Percentiles rank a stretch among this genome's conserved stretches.
phyloP scores from a whole-genome alignment of 2,888 invertebrate species.

The Dolomedes plantarius region DNA sequence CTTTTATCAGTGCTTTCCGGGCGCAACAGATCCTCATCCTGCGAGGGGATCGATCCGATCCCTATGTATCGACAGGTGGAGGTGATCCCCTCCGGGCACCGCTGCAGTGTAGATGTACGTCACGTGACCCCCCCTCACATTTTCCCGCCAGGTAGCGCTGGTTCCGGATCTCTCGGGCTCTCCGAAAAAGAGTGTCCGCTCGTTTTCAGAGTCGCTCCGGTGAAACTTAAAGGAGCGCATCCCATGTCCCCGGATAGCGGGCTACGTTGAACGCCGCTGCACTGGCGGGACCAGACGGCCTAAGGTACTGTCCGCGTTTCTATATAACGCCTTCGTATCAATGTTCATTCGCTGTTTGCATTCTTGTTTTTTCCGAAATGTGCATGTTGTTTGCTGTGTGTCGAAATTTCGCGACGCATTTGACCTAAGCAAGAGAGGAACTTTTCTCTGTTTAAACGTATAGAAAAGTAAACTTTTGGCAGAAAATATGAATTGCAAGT shows the following conservation, averaged over 20 bases:
- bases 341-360: too few species aligned
- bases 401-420: too few species aligned
- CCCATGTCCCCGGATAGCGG: neutral
- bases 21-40: neutral
- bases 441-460: too few species aligned
- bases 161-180: neutral
- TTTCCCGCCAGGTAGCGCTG: slow-evolving; percentile 8
- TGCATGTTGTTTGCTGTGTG: too few species aligned
- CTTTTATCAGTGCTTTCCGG: too few species aligned
- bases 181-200: neutral
- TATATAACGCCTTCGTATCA: too few species aligned
- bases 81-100: slow-evolving; percentile 4
- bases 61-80: slow-evolving; percentile 8
- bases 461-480: too few species aligned
- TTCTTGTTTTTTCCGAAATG: too few species aligned
- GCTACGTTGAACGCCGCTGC: neutral
- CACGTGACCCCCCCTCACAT: neutral
- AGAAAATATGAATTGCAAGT: too few species aligned
- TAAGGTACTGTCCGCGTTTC: neutral
- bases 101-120: slow-evolving; percentile 1
- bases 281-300: slow-evolving; percentile 8
- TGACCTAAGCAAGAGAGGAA: too few species aligned
- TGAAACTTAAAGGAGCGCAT: neutral
- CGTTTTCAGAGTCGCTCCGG: neutral
- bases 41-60: neutral